Conservation (phyloP, 37 sponge, comb jelly and placozoan species). For the Cladorhizidae sp. region DNA sequence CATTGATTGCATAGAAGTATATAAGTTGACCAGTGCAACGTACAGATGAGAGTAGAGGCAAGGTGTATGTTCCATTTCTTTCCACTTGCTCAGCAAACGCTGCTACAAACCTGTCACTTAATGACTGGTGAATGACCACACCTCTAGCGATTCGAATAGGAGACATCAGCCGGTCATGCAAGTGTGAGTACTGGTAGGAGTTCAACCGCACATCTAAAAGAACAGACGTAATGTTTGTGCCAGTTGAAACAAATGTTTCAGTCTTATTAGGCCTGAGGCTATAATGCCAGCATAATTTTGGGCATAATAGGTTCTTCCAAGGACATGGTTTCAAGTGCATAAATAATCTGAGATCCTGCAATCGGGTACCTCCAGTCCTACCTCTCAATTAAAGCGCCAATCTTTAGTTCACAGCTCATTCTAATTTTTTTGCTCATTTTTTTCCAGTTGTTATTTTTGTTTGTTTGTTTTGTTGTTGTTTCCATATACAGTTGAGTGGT, state of each 20-base stretch:
- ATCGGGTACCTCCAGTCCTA: no score
- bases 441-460: no score
- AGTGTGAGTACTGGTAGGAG: constrained; percentile 70
- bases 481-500: no score
- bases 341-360: no score
- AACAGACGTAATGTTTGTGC: not conserved
- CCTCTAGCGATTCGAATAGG: constrained; percentile 78
- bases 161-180: constrained; percentile 63
- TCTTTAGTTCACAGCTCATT: no score
- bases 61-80: constrained; percentile 61
- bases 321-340: no score
- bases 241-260: not conserved
- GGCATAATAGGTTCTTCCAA: not conserved
- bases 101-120: constrained; percentile 81
- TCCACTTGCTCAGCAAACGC: constrained; percentile 86
- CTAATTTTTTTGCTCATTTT: no score
- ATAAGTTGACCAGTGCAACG: not conserved
- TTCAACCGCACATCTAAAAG: constrained; percentile 69
- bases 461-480: no score
- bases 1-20: not conserved
- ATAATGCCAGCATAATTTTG: no score
- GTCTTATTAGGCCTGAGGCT: not conserved
- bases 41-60: constrained; percentile 60
- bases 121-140: constrained; percentile 86
- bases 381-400: no score